Conservation (phyloP, 2,113 vertebrate genomes). For the Sminthopsis crassicaudata region DNA sequence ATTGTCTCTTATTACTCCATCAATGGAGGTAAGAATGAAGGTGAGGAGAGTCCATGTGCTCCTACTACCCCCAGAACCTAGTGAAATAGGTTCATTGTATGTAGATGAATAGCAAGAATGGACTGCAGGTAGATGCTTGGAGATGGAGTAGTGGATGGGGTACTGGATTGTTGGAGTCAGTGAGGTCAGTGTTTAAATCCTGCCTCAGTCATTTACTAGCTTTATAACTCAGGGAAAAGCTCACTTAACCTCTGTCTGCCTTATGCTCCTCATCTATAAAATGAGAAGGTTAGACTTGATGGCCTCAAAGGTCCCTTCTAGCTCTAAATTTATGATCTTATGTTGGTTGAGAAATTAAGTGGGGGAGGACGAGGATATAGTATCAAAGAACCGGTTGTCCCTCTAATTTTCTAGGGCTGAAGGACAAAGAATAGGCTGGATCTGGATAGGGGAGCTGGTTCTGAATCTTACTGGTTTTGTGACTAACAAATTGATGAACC, state of each 20-base stretch:
- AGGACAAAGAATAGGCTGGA: not conserved
- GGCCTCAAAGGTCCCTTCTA: not conserved
- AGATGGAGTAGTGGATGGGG: not conserved
- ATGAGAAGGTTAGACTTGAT: not conserved
- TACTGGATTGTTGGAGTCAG: not conserved
- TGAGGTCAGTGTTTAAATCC: not conserved
- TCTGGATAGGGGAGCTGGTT: not conserved
- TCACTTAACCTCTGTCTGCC: not conserved
- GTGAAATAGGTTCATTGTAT: not conserved
- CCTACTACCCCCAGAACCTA: conserved; percentile 35
- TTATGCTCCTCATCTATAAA: not conserved
- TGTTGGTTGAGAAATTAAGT: not conserved
- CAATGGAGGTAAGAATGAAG: not conserved
- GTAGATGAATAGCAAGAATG: conserved; percentile 23
- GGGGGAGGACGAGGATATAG: not conserved
- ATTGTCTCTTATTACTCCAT: not conserved
- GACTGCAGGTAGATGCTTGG: not conserved
- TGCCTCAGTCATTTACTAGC: not conserved
- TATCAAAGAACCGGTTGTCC: not conserved
- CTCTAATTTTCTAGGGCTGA: not conserved
- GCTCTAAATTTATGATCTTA: not conserved
- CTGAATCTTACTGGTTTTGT: not conserved
- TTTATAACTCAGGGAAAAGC: not conserved
- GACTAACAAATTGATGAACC: no score
- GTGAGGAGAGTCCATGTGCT: not conserved